Percentiles rank a stretch among this genome's conserved stretches.
phyloP scores from a whole-genome alignment of 2,113 vertebrate species.

The Picathartes gymnocephalus region DNA sequence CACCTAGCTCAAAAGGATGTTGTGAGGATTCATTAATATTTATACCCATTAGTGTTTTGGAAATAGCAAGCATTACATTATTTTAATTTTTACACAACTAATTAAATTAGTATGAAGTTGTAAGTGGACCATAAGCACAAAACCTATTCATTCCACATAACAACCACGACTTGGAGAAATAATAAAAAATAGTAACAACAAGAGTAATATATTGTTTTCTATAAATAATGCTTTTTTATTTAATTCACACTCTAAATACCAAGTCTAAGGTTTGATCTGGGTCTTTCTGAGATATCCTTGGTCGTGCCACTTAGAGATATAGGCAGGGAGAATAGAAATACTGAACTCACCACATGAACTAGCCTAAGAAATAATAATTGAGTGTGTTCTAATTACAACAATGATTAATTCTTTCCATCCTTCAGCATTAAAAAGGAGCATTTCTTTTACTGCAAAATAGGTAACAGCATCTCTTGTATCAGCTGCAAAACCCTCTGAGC shows the following conservation, averaged over 20 bases:
- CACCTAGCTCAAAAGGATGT: not conserved
- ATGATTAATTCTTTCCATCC: not conserved
- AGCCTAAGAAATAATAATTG: not conserved
- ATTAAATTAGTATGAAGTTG: not conserved
- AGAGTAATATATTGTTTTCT: not conserved
- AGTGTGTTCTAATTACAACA: not conserved
- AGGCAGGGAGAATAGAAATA: not conserved
- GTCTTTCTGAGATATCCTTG: not conserved
- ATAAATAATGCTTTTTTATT: not conserved
- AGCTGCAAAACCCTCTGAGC: not conserved
- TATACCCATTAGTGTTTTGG: not conserved
- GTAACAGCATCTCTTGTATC: not conserved
- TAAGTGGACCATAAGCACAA: not conserved
- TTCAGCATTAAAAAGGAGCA: not conserved
- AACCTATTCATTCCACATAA: not conserved
- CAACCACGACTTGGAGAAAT: not conserved
- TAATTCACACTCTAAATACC: not conserved
- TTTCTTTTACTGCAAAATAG: not conserved
- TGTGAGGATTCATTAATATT: constrained; percentile 39
- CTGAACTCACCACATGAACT: not conserved
- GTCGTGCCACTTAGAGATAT: not conserved
- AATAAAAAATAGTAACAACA: not conserved
- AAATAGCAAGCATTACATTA: not conserved
- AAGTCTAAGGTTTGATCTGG: not conserved
- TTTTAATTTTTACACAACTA: not conserved